Evolutionary conservation across 2,797 vertebrate species (phyloP), one percentile per base, ranked within the genome.

Genomic region (Toxotes lorentzi): DNA sequence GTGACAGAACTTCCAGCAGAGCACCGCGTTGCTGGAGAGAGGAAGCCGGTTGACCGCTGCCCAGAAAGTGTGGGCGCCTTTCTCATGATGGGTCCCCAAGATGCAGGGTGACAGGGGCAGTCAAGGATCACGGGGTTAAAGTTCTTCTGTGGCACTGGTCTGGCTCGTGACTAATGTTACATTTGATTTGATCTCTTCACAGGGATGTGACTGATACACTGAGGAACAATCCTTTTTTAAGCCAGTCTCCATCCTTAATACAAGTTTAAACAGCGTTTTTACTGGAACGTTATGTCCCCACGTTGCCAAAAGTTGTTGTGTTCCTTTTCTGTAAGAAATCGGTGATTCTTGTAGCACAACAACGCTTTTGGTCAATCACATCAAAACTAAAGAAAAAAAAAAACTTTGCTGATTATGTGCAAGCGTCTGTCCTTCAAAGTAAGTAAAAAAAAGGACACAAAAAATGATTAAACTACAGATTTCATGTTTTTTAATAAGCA

Each of bases 1-100:
- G 0, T 99, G 98, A 93, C 98, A 99, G 93, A 99, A 99, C 93
- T 99, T 99, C 98, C 98, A 99, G 93, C 98, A 99, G 60, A 99
- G 96, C 78, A 99, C 97, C 0, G 98, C 98, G 0, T 99, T 99
- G 95, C 98, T 98, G 0, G 98, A 99, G 61, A 99, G 96, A 0
- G 98, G 98, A 76, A 99, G 95, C 1, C 98, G 96, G 93, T 97
- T 98, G 93, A 98, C 95, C 0, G 96, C 96, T 0, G 96, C 96
- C 98, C 98, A 99, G 87, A 99, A 99, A 4, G 98, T 99, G 93
- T 99, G 97, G 0, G 97, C 98, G 0, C 98, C 98, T 87, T 98
- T 99, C 89, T 99, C 98, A 27, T 99, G 98, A 94, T 99, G 98
- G 0, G 98, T 99, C 62, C 98, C 98, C 96, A 99, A 90, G 90